Percentiles rank a stretch among this genome's conserved stretches.
Evolutionary conservation across 2,888 invertebrate species (phyloP).

Genomic region (Ecdyonurus torrentis): DNA sequence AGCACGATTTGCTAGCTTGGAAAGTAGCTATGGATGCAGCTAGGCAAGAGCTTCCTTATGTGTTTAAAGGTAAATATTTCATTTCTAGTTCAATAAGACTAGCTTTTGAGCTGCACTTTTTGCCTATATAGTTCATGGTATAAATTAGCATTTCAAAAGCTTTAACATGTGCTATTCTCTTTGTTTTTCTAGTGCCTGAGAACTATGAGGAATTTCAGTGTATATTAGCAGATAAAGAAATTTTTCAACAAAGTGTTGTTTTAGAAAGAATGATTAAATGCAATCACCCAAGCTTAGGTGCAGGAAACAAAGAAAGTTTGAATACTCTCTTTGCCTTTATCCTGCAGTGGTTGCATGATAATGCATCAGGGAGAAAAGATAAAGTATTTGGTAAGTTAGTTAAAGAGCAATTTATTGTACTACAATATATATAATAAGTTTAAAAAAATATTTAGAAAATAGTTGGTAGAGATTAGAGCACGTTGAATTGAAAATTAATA

Average conservation of each 20-base stretch:
- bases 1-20: slow-evolving; percentile 22
- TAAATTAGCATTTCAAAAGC: background rate
- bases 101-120: background rate
- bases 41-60: slow-evolving; percentile 35
- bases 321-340: slow-evolving; percentile 56
- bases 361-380: slow-evolving; percentile 27
- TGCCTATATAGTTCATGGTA: background rate
- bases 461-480: too few species aligned
- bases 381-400: background rate
- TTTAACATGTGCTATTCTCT: slow-evolving; percentile 25
- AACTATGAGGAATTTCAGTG: slow-evolving; percentile 43
- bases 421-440: too few species aligned
- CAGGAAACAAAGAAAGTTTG: slow-evolving; percentile 60
- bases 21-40: slow-evolving; percentile 36
- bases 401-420: too few species aligned
- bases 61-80: slow-evolving; percentile 24
- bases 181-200: slow-evolving; percentile 44
- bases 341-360: slow-evolving; percentile 58
- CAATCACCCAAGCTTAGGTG: slow-evolving; percentile 65
- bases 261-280: slow-evolving; percentile 73
- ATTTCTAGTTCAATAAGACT: background rate
- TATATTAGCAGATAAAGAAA: slow-evolving; percentile 39
- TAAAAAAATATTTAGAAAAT: too few species aligned
- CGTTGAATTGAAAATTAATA: too few species aligned
- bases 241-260: slow-evolving; percentile 48